A percentile compares a stretch with the other conserved stretches of the same genome.
Evolutionary conservation across 2,888 invertebrate species (phyloP).

Genomic region (Drosophila rubida): DNA sequence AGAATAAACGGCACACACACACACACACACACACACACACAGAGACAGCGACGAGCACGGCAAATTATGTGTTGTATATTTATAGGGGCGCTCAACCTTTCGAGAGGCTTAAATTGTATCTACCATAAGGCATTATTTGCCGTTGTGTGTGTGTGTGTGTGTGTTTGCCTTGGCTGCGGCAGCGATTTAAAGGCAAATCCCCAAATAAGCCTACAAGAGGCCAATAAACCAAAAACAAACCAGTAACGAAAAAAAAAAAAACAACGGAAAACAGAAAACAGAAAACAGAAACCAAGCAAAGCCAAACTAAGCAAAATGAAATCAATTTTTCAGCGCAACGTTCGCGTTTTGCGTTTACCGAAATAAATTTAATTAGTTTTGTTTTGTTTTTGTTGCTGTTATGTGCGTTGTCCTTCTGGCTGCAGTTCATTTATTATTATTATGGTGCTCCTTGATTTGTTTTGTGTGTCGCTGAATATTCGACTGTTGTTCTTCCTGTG

Average conservation of each 20-base stretch:
- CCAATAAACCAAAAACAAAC: constrained; percentile 54
- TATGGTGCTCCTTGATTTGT: constrained; percentile 34
- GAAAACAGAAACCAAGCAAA: constrained; percentile 11
- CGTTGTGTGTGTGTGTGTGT: constrained; percentile 12
- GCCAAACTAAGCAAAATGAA: constrained; percentile 47
- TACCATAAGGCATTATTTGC: constrained; percentile 45
- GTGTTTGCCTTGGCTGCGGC: constrained; percentile 50
- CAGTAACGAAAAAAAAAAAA: constrained; percentile 4
- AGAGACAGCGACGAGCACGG: constrained; percentile 23
- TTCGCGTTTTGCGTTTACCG: constrained; percentile 42
- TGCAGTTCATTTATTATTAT: constrained; percentile 50
- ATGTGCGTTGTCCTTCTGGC: neutral
- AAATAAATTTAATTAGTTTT: constrained; percentile 71
- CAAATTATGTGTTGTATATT: constrained; percentile 70
- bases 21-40: constrained; percentile 28
- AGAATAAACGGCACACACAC: constrained; percentile 23
- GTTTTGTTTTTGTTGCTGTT: neutral
- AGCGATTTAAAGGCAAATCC: constrained; percentile 75
- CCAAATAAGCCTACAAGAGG: constrained; percentile 73
- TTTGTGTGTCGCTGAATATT: constrained; percentile 24
- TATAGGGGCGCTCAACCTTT: constrained; percentile 75
- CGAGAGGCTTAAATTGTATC: constrained; percentile 72
- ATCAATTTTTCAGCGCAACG: constrained; percentile 47
- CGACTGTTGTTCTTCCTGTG: neutral
- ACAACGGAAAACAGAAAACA: neutral